Evolutionary conservation across 2,888 invertebrate genomes (phyloP).

Genomic region (Dexiosoma caninum): DNA sequence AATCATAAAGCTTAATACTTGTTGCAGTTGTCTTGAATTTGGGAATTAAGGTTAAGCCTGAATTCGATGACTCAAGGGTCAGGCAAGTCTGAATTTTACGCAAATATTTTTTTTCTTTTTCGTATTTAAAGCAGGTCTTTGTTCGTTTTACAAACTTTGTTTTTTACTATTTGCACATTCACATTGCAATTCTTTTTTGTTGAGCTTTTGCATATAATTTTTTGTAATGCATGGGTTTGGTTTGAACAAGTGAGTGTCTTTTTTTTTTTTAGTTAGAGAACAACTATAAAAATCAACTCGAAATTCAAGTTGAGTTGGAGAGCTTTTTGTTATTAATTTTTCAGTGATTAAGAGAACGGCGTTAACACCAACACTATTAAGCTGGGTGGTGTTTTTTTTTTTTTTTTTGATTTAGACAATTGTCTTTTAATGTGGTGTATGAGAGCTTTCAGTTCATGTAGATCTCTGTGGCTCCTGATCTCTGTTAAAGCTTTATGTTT

Average conservation of each 20-base stretch:
- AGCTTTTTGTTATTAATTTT: not conserved
- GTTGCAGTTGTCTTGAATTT: no score
- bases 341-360: conserved; percentile 15
- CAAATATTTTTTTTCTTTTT: not conserved
- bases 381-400: no score
- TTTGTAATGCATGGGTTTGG: not conserved
- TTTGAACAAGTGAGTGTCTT: conserved; percentile 17
- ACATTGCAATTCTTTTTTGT: conserved; percentile 44
- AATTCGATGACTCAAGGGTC: conserved; percentile 2
- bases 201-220: conserved; percentile 14
- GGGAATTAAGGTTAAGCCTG: not conserved
- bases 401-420: not conserved
- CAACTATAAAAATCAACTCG: conserved; percentile 38
- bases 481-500: conserved; percentile 23
- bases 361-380: conserved; percentile 28
- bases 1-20: no score
- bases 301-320: not conserved
- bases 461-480: not conserved
- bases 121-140: conserved; percentile 1
- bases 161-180: conserved; percentile 39
- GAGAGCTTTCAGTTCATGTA: conserved; percentile 28
- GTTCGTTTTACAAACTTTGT: not conserved
- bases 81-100: not conserved
- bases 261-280: not conserved
- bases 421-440: conserved; percentile 32